A percentile compares a stretch with the other conserved stretches of the same genome.
Evolutionary conservation across 2,888 invertebrate genomes (phyloP).

Genomic region (Salticus scenicus): DNA sequence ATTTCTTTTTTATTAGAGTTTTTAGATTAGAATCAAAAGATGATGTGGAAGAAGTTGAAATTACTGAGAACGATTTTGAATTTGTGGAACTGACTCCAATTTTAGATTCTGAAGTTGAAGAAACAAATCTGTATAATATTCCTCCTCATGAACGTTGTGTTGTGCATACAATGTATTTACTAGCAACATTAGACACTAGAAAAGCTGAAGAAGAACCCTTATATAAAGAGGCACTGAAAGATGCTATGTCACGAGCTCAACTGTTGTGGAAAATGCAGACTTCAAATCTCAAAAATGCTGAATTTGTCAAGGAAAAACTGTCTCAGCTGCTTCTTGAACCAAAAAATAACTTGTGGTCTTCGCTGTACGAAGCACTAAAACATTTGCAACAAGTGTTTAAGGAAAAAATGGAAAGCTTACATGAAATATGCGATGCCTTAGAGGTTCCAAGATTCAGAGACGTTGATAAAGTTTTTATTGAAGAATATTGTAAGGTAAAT

Average conservation of each 20-base stretch:
- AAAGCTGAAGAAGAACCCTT: neutral
- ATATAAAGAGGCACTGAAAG: neutral
- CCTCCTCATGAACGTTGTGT: constrained; percentile 15
- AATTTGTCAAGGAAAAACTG: constrained; percentile 3
- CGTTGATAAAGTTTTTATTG: constrained; percentile 10
- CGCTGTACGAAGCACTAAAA: constrained; percentile 2
- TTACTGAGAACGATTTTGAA: constrained; percentile 1
- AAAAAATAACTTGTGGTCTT: constrained; percentile 7
- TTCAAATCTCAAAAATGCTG: neutral
- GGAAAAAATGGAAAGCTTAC: neutral
- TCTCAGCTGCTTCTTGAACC: neutral
- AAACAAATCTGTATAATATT: neutral
- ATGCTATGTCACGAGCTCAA: neutral
- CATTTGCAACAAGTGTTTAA: neutral
- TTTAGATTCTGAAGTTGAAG: neutral
- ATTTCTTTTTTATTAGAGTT: neutral
- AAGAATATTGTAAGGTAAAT: constrained; percentile 13
- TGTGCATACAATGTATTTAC: constrained; percentile 9
- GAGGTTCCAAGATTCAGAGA: constrained; percentile 9
- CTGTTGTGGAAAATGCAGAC: neutral
- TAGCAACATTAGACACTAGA: constrained; percentile 3
- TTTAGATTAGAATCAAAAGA: neutral
- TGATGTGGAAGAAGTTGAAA: constrained; percentile 7
- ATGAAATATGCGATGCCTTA: neutral
- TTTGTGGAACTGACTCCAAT: constrained; percentile 15